Evolutionary conservation across 1,140 invertebrate species (phyloP).

Genomic region (Brachionus plicatilis): DNA sequence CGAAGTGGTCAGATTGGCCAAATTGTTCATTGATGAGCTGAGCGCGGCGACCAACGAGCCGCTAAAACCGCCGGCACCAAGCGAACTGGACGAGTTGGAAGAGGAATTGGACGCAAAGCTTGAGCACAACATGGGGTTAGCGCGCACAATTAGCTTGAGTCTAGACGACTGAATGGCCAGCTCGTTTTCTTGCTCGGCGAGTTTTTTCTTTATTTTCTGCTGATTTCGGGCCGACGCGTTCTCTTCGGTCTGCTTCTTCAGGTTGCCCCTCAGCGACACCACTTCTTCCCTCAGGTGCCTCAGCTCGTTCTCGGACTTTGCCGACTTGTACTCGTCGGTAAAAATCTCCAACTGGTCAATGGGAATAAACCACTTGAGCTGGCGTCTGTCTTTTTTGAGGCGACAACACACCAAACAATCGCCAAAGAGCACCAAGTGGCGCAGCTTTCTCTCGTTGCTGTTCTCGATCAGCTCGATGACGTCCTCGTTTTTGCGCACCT

Average conservation of each 20-base stretch:
- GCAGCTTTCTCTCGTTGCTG: not conserved
- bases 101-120: not conserved
- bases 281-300: constrained; percentile 20
- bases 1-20: not conserved
- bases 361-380: constrained; percentile 32
- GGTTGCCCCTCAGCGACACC: not conserved
- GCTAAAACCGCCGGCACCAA: not conserved
- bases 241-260: constrained; percentile 32
- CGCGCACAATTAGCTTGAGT: constrained; percentile 17
- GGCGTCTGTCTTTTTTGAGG: constrained; percentile 11
- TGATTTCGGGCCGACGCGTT: constrained; percentile 22
- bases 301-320: constrained; percentile 9
- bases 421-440: constrained; percentile 2
- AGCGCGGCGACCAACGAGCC: not conserved
- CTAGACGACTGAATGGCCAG: constrained; percentile 32
- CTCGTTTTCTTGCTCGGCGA: constrained; percentile 37
- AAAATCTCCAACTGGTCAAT: constrained; percentile 33
- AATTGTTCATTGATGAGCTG: constrained; percentile 30
- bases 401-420: constrained; percentile 39
- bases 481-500: constrained; percentile 31
- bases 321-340: not conserved
- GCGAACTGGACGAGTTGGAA: constrained; percentile 9
- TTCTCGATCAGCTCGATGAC: constrained; percentile 22
- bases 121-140: not conserved
- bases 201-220: constrained; percentile 38